These are phyloP conservation scores for Timema cristinae DNA, from an alignment of 2,888 invertebrate genomes.

Conservation along the genomic window DNA sequence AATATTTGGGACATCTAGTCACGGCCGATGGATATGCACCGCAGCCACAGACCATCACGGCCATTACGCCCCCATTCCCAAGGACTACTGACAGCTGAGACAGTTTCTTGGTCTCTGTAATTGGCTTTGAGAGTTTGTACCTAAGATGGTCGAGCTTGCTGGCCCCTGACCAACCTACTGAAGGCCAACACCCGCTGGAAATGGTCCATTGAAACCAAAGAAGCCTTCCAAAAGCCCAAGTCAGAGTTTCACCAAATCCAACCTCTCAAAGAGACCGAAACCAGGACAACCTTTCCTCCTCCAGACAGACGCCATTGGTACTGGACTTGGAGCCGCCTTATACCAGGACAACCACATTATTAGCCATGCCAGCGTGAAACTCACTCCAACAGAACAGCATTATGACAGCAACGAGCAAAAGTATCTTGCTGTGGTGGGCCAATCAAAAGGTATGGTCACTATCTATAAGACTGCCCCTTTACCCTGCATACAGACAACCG, in stretches of 20 bases:
- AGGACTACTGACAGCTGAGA: too few relatives aligned
- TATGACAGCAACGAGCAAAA: constrained; percentile 2
- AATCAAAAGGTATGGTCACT: too few relatives aligned
- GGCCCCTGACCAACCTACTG: too few relatives aligned
- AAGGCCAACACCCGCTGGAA: background rate
- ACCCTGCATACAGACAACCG: too few relatives aligned
- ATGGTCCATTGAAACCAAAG: background rate
- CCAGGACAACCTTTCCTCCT: background rate
- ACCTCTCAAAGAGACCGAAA: background rate
- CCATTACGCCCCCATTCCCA: too few relatives aligned
- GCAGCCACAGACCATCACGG: background rate
- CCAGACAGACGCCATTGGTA: background rate
- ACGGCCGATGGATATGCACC: background rate
- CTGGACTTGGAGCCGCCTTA: background rate
- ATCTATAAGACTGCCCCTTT: too few relatives aligned
- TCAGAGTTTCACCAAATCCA: background rate
- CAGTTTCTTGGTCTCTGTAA: too few relatives aligned
- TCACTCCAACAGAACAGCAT: background rate
- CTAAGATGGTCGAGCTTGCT: too few relatives aligned
- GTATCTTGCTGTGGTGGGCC: background rate
- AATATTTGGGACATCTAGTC: background rate
- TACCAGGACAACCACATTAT: background rate
- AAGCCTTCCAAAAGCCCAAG: background rate
- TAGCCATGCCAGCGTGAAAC: background rate
- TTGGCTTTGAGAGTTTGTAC: too few relatives aligned